Base-by-base conservation (phyloP, 2,797 vertebrate species). In the Protosalanx chinensis region DNA sequence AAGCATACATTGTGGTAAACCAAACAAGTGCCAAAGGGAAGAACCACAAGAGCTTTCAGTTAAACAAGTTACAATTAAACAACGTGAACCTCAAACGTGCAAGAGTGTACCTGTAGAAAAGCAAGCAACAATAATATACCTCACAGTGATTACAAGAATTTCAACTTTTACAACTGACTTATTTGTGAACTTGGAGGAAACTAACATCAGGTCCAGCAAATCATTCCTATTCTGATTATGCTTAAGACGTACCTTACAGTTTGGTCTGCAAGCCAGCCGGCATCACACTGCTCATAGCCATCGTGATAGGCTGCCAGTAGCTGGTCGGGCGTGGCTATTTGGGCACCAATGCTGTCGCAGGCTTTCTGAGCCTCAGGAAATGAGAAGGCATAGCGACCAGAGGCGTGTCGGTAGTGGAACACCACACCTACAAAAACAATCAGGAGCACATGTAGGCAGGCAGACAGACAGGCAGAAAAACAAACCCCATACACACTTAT, bases 211-310 rank as follows among this genome's bases (percentile, higher is more conserved):
- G 23, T 27, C 23, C 23, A 27, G 23, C 23, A 27, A 27, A 27
- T 27, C 23, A 27, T 27, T 27, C 23, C 23, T 27, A 27, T 27
- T 27, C 23, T 27, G 23, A 27, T 27, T 27, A 27, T 27, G 23
- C 29, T 27, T 13, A 61, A 4, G 12, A 61, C 23, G 3, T 23
- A 61, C 23, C 12, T 29, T 61, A 27, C 97, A 0, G 96, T 96
- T 84, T 95, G 95, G 86, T 98, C 97, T 0, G 95, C 89, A 29
- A 99, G 91, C 97, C 97, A 98, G 74, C 97, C 97, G 0, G 96
- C 97, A 0, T 98, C 95, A 18, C 97, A 99, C 85, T 97, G 96
- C 82, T 98, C 97, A 0, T 95, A 98, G 71, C 97, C 96, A 0
- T 96, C 93, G 0, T 93, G 84, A 84, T 97, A 98, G 64, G 96